phyloP scores from a whole-genome alignment of 30 jellyfish, hydroid and myxozoan species.

The Hydractinia symbiolongicarpus region DNA sequence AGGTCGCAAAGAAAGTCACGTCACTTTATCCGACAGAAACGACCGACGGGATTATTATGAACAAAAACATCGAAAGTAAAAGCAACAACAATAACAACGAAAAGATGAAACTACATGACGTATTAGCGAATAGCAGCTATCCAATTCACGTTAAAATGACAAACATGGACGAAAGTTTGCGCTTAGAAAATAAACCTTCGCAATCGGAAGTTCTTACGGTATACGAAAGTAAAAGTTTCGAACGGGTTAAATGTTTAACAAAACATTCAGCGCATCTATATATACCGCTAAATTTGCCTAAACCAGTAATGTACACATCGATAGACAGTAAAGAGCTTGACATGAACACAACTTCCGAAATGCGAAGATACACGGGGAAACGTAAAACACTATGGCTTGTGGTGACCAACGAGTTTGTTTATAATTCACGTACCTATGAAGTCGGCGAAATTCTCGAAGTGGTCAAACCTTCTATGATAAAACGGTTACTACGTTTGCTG shows the following conservation, averaged over 20 bases:
- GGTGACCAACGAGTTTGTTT: constrained; percentile 9
- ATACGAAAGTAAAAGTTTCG: constrained; percentile 1
- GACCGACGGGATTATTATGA: background rate
- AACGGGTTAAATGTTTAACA: constrained; percentile 19
- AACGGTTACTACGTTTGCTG: background rate
- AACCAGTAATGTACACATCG: constrained; percentile 24
- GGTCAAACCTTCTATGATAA: background rate
- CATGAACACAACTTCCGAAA: background rate
- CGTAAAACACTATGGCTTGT: constrained; percentile 15
- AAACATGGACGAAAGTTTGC: background rate
- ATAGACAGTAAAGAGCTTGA: background rate
- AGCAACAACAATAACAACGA: background rate
- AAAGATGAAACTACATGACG: background rate
- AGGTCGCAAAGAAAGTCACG: background rate
- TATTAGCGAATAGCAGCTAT: background rate
- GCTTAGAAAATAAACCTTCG: background rate
- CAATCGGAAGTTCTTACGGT: constrained; percentile 10
- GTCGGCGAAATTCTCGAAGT: constrained; percentile 22
- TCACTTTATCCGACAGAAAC: background rate
- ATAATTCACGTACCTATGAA: background rate
- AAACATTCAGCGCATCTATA: background rate
- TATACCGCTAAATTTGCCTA: constrained; percentile 9
- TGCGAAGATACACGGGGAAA: background rate
- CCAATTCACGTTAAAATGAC: background rate
- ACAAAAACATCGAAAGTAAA: background rate